Percentiles rank a stretch among this genome's conserved stretches.
Conservation (phyloP, 2,888 invertebrate species). For the Ennomos erosarius region DNA sequence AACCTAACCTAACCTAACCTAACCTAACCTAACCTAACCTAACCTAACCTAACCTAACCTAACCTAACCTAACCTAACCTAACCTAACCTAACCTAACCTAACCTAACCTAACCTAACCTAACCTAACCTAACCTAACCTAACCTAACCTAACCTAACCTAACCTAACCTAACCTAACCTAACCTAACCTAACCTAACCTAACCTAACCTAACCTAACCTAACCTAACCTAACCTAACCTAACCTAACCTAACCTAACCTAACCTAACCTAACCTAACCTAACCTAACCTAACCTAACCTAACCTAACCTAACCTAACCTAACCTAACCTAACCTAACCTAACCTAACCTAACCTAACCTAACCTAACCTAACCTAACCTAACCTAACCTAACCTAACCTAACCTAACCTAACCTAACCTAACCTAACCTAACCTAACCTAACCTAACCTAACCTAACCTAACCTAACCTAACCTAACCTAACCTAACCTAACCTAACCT, state of each 20-base stretch:
- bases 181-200: constrained; percentile 1
- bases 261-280: constrained; percentile 1
- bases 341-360: constrained; percentile 1
- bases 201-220: constrained; percentile 1
- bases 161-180: constrained; percentile 1
- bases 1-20: constrained; percentile 1
- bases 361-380: constrained; percentile 1
- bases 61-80: constrained; percentile 1
- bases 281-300: constrained; percentile 1
- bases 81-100: constrained; percentile 1
- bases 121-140: constrained; percentile 1
- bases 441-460: constrained; percentile 1
- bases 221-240: constrained; percentile 1
- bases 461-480: constrained; percentile 1
- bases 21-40: constrained; percentile 1
- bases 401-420: constrained; percentile 1
- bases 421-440: constrained; percentile 1
- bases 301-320: constrained; percentile 1
- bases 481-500: constrained; percentile 1
- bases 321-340: constrained; percentile 1
- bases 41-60: constrained; percentile 1
- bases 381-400: constrained; percentile 1
- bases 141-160: constrained; percentile 1
- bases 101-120: constrained; percentile 1
- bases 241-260: constrained; percentile 1